Base-by-base conservation (phyloP, 2,113 vertebrate species). In the Corythoichthys haematopterus region DNA sequence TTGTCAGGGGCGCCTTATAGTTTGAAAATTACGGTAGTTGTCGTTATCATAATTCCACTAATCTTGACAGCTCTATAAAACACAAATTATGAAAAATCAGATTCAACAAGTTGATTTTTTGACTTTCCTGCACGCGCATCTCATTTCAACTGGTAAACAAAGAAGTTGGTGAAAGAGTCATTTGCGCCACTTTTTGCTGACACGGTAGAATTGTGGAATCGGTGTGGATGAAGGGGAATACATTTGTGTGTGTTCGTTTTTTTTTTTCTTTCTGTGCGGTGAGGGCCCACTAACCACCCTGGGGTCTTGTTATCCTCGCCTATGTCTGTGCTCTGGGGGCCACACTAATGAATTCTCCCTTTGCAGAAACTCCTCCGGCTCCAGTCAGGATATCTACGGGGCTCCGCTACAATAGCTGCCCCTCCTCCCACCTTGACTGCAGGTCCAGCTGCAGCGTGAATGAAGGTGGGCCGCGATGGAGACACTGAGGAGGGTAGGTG, bases 241-340 rank as follows among this genome's bases (percentile, higher is more conserved):
- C 81, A 90, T 92, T 86, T 88, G 77, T 85, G 76, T 75, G 16
- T n/a, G 16, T 61, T 3, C 43, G 2, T 55, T 6, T 55, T 4
- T 12, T 43, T 46, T 60, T 59, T 12, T 33, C 13, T 75, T 83
- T 86, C 84, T 86, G 80, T 85, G 87, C 72, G 75, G 81, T 78
- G 80, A 89, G 88, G 88, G 88, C 64, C 84, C n/a, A 62, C 77
- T 74, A 80, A 81, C 75, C 85, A 87, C 87, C 89, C 89, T 86
- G 80, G 89, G 90, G 84, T 87, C 89, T 88, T 89, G 87, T 88
- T 92, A 89, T 91, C 86, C 77, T 90, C 84, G 88, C 82, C 84
- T 80, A 77, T 87, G 80, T 81, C 78, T 76, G 80, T 62, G 81
- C 87, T 83, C 89, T 84, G 77, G 84, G 87, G 88, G 83, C 65